These are phyloP conservation scores for Hymenopus coronatus DNA, from an alignment of 2,888 invertebrate genomes.

Conservation along the genomic window DNA sequence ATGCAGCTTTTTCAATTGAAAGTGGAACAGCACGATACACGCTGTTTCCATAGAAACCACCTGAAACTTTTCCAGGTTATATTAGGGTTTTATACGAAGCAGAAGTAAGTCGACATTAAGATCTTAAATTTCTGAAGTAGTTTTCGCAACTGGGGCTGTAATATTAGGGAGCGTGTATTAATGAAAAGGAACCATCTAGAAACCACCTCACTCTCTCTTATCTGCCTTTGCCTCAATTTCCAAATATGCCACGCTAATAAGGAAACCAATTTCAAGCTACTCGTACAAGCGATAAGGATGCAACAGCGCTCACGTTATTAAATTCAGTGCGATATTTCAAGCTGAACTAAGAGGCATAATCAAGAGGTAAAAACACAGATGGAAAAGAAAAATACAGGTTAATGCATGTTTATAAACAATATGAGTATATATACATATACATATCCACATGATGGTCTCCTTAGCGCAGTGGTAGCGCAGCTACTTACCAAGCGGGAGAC, in stretches of 20 bases:
- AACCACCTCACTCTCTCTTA: neutral
- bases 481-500: too few relatives aligned
- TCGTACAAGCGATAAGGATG: neutral
- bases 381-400: too few relatives aligned
- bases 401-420: too few relatives aligned
- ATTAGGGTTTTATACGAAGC: neutral
- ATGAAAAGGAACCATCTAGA: neutral
- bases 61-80: neutral
- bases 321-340: neutral
- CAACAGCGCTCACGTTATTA: neutral
- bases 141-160: neutral
- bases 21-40: neutral
- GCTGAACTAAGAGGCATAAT: too few relatives aligned
- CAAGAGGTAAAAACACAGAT: too few relatives aligned
- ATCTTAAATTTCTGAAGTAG: neutral
- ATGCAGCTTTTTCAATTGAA: neutral
- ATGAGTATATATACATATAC: too few relatives aligned
- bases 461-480: too few relatives aligned
- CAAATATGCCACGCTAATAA: neutral
- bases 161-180: neutral
- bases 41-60: neutral
- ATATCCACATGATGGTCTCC: too few relatives aligned
- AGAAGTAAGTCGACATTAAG: neutral
- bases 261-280: neutral
- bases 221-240: neutral